Evolutionary conservation across 2,888 invertebrate genomes (phyloP).

Genomic region (Hirtodrosophila histrioides): DNA sequence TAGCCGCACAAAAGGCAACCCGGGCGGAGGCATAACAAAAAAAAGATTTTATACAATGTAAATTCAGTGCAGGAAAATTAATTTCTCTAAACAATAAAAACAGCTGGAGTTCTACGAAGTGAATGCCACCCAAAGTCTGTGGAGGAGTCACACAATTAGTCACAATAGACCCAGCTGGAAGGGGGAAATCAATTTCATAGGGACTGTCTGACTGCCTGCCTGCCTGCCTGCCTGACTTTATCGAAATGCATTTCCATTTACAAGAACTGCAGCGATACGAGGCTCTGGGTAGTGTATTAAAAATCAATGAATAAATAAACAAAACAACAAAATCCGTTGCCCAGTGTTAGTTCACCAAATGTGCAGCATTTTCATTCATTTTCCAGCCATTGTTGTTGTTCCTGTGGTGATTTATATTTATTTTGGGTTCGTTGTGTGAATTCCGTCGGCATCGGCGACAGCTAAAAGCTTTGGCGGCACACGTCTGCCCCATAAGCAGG

Average conservation of each 20-base stretch:
- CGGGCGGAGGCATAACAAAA: slow-evolving; percentile 19
- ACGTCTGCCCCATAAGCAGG: slow-evolving; percentile 37
- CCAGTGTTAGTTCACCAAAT: slow-evolving; percentile 16
- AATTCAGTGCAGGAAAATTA: slow-evolving; percentile 53
- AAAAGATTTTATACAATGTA: slow-evolving; percentile 37
- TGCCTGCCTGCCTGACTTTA: slow-evolving; percentile 51
- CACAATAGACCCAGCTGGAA: slow-evolving; percentile 39
- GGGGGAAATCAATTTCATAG: slow-evolving; percentile 58
- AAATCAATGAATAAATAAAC: slow-evolving; percentile 76
- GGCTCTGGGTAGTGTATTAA: slow-evolving; percentile 63
- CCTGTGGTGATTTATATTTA: slow-evolving; percentile 66
- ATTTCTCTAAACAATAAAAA: slow-evolving; percentile 63
- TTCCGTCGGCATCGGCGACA: slow-evolving; percentile 57
- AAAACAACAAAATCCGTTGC: slow-evolving; percentile 41
- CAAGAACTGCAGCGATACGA: slow-evolving; percentile 42
- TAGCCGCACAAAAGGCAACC: slow-evolving; percentile 39
- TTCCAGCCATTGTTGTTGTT: slow-evolving; percentile 46
- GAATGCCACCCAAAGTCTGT: slow-evolving; percentile 61
- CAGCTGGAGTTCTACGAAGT: slow-evolving; percentile 66
- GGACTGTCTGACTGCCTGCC: too few species aligned
- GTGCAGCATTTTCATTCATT: slow-evolving; percentile 48
- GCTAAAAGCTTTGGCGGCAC: slow-evolving; percentile 78
- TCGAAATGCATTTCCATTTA: slow-evolving; percentile 75
- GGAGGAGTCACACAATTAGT: slow-evolving; percentile 66
- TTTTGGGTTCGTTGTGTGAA: slow-evolving; percentile 67